Percentiles rank a stretch among this genome's conserved stretches.
Evolutionary conservation across 2,797 vertebrate genomes (phyloP).

Genomic region (Xyrichtys novacula): DNA sequence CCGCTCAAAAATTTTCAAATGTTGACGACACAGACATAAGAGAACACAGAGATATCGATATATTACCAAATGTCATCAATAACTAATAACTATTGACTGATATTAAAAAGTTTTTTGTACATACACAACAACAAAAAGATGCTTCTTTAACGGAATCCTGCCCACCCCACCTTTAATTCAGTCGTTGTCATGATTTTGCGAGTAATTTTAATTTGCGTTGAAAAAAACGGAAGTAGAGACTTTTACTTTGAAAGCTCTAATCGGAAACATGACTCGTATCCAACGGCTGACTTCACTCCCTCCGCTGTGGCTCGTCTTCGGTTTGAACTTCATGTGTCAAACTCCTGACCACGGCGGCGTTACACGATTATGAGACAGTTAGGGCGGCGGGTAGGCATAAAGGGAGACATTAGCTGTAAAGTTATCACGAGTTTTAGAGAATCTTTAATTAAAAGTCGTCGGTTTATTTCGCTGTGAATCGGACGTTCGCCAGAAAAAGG

Average conservation of each 20-base stretch:
- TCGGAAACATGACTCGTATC: background rate
- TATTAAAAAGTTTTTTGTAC: too few relatives aligned
- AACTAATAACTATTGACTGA: too few relatives aligned
- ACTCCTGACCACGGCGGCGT: conserved; percentile 11
- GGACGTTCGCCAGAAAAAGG: background rate
- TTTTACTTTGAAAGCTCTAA: conserved; percentile 36
- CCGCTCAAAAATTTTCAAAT: too few relatives aligned
- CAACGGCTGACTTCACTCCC: conserved; percentile 4
- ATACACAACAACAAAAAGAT: too few relatives aligned
- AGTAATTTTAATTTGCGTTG: background rate
- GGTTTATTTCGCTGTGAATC: background rate
- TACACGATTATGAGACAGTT: too few relatives aligned
- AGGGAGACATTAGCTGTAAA: conserved; percentile 14
- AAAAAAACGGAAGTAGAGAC: rapidly evolving
- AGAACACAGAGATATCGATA: too few relatives aligned
- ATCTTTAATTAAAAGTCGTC: background rate
- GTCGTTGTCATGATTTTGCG: too few relatives aligned
- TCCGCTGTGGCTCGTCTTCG: background rate
- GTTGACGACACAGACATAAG: too few relatives aligned
- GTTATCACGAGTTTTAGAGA: background rate
- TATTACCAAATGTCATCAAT: too few relatives aligned
- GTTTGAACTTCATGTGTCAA: conserved; percentile 29
- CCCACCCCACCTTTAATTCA: too few relatives aligned
- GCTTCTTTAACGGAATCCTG: too few relatives aligned
- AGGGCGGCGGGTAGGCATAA: too few relatives aligned